Base-by-base conservation (phyloP, 1,140 invertebrate genomes). In the Drosophila bipectinata region DNA sequence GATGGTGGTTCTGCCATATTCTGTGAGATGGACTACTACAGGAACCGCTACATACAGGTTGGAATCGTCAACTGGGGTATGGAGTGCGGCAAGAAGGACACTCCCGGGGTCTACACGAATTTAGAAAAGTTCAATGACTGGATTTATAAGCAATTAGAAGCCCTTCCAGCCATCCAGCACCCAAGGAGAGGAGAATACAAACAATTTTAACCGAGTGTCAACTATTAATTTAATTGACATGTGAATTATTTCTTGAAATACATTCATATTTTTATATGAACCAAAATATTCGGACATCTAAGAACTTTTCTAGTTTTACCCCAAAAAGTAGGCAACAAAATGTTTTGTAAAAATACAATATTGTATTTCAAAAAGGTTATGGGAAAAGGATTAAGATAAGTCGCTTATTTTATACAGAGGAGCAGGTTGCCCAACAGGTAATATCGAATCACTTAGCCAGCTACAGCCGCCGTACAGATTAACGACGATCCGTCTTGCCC, bases 401-500 rank as follows among this genome's bases (percentile, higher is more conserved):
- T 75, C 66, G 32, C 64, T 71, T 71, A 71, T 34, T 57, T 32
- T 69, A 69, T 57, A 69, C 59, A 62, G 37, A 45, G 51, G 49
- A 37, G 62, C 39, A 53, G 58, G 45, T 76, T 53, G 28, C 72
- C 72, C 61, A 76, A 48, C 66, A 61, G 59, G 51, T 57, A 68
- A 8, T 9, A 18, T 2, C 41, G 48, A 73, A 81, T 55, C 49
- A 69, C 66, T 55, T 72, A 77, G 59, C 63, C 64, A 68, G 64
- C 66, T 12, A 30, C 8, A 47, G 64, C 59, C 32, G 61, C 44
- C 34, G 60, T 21, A 21, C 21, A 21, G 34, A 67, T 90, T 93
- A 94, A 78, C 93, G 91, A 14, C 98, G 93, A 91, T 98, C 96
- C 0, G 98, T 98, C 94, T 99, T 99, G 69, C 98, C 98, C 57